These are phyloP conservation scores for Crenichthys baileyi DNA, from an alignment of 2,797 vertebrate species.

Conservation along the genomic window DNA sequence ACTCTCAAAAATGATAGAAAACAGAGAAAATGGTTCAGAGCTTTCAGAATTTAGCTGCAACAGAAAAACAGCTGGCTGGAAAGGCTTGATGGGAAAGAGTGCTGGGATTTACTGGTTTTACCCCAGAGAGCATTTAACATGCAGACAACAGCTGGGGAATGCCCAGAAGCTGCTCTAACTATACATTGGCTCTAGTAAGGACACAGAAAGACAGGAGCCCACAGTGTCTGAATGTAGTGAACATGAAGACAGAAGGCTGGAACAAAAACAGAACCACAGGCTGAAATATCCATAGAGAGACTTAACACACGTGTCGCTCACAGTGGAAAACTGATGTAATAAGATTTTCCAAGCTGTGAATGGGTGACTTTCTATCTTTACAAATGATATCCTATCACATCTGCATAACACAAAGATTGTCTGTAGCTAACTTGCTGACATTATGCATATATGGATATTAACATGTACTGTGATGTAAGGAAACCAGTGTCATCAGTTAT, in stretches of 20 bases:
- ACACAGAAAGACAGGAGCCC: slow-evolving; percentile 11
- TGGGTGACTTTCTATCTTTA: background rate
- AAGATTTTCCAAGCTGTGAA: background rate
- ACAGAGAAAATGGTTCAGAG: slow-evolving; percentile 16
- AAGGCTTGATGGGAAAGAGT: slow-evolving; percentile 56
- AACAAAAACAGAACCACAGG: slow-evolving; percentile 1
- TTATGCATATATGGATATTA: too few relatives aligned
- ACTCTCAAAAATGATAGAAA: slow-evolving; percentile 11
- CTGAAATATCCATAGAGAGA: background rate
- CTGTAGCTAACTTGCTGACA: too few relatives aligned
- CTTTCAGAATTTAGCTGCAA: slow-evolving; percentile 29
- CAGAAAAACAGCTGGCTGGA: slow-evolving; percentile 58
- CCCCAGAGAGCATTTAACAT: slow-evolving; percentile 55
- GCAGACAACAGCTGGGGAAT: slow-evolving; percentile 56
- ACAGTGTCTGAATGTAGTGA: slow-evolving; percentile 14
- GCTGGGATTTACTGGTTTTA: slow-evolving; percentile 41
- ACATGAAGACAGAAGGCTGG: slow-evolving; percentile 6
- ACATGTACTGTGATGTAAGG: too few relatives aligned
- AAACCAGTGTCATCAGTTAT: too few relatives aligned
- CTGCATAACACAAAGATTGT: too few relatives aligned
- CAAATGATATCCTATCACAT: background rate
- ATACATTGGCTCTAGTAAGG: background rate
- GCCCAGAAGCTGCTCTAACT: slow-evolving; percentile 25
- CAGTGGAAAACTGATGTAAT: background rate
- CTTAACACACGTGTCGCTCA: background rate